phyloP scores from a whole-genome alignment of 1,140 invertebrate genomes.

The Aethina tumida region DNA sequence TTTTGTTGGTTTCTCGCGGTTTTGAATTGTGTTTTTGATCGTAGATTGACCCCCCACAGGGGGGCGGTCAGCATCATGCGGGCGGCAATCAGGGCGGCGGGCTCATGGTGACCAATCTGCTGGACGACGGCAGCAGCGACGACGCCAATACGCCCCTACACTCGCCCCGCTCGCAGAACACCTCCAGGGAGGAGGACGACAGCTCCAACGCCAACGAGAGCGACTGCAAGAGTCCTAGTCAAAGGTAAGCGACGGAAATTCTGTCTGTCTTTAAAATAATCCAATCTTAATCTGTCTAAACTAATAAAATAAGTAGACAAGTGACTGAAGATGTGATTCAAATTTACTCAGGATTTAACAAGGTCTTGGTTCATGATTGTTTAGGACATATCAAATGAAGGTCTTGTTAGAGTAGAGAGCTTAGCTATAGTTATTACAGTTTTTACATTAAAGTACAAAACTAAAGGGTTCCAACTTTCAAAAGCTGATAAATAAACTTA shows the following conservation, averaged over 20 bases:
- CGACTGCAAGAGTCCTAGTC: constrained; percentile 53
- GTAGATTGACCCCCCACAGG: constrained; percentile 36
- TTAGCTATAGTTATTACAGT: no score
- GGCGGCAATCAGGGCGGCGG: constrained; percentile 35
- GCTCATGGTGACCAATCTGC: constrained; percentile 22
- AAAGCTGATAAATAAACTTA: no score
- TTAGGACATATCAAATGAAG: no score
- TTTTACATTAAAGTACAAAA: no score
- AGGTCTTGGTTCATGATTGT: no score
- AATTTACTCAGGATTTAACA: no score
- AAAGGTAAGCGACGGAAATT: constrained; percentile 39
- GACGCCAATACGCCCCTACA: constrained; percentile 34
- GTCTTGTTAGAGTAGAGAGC: no score
- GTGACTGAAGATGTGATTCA: no score
- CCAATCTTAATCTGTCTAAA: no score
- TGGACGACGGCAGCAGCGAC: constrained; percentile 30
- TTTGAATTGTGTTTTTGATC: constrained; percentile 14
- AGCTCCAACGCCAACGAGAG: constrained; percentile 52
- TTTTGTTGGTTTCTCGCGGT: no score
- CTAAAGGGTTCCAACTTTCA: no score
- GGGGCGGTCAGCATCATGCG: constrained; percentile 28
- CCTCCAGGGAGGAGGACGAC: constrained; percentile 48
- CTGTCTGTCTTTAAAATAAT: neutral
- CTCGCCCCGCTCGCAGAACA: constrained; percentile 41
- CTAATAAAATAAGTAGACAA: no score